A percentile compares a stretch with the other conserved stretches of the same genome.
Conservation (phyloP, 2,888 invertebrate genomes). For the Mamestra brassicae region DNA sequence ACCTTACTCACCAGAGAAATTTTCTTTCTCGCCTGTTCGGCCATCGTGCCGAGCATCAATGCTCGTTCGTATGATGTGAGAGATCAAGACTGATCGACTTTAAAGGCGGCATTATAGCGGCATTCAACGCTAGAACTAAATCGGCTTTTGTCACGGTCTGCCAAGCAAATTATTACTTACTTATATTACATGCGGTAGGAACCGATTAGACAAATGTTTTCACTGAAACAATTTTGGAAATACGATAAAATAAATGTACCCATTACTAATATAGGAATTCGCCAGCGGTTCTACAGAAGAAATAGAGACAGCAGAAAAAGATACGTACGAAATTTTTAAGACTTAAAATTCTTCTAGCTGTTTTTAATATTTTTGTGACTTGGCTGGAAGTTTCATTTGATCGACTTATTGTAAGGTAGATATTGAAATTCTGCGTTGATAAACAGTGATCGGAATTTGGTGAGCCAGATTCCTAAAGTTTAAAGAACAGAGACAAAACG, state of each 20-base stretch:
- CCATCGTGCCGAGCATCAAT: constrained; percentile 50
- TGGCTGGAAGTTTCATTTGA: background rate
- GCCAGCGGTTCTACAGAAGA: constrained; percentile 9
- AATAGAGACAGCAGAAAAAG: constrained; percentile 60
- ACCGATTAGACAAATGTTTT: constrained; percentile 40
- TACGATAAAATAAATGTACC: constrained; percentile 23
- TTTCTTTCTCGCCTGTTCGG: constrained; percentile 32
- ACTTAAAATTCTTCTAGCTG: too few species aligned
- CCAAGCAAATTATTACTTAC: constrained; percentile 51
- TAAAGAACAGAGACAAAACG: too few species aligned
- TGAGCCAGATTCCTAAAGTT: too few species aligned
- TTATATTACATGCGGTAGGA: constrained; percentile 37
- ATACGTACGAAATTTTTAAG: constrained; percentile 12
- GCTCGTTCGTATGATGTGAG: constrained; percentile 43
- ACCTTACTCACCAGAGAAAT: constrained; percentile 47
- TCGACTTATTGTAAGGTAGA: background rate
- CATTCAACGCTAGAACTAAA: constrained; percentile 46
- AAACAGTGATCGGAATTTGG: background rate
- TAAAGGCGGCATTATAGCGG: constrained; percentile 36
- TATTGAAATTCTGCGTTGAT: background rate
- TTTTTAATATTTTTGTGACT: too few species aligned
- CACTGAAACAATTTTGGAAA: constrained; percentile 38
- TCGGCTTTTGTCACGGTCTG: constrained; percentile 52
- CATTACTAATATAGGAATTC: constrained; percentile 8
- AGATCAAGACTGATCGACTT: constrained; percentile 38